Conservation (phyloP, 2,888 invertebrate species). For the Elysia crispata region DNA sequence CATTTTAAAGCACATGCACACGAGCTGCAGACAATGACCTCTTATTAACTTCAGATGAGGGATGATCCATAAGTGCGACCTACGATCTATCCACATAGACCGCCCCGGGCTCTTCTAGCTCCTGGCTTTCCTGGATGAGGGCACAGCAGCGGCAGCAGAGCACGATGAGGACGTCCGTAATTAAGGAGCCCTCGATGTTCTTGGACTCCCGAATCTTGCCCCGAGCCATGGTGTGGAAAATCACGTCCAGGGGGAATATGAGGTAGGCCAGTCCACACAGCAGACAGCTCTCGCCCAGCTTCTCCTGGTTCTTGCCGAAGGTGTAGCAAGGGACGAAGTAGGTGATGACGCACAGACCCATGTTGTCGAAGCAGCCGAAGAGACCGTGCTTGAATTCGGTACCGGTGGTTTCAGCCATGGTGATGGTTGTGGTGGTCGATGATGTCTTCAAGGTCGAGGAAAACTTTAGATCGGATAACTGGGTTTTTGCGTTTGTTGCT, state of each 20-base stretch:
- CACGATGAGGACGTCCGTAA: not conserved
- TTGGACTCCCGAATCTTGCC: slow-evolving; percentile 21
- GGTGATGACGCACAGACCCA: slow-evolving; percentile 70
- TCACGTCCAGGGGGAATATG: slow-evolving; percentile 65
- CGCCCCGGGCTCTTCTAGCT: not conserved
- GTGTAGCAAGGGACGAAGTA: slow-evolving; percentile 74
- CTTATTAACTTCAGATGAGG: not conserved
- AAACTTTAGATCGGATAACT: no score
- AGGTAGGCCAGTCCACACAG: slow-evolving; percentile 70
- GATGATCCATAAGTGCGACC: not conserved
- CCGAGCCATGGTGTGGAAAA: slow-evolving; percentile 10
- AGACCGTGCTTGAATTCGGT: slow-evolving; percentile 70
- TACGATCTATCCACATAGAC: slow-evolving; percentile 6
- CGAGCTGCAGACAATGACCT: no score
- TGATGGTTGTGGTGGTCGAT: not conserved
- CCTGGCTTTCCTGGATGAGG: slow-evolving; percentile 27
- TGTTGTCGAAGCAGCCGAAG: slow-evolving; percentile 75
- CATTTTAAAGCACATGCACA: no score
- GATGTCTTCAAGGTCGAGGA: no score
- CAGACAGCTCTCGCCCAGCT: slow-evolving; percentile 72
- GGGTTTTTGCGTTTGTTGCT: no score
- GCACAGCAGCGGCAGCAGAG: slow-evolving; percentile 30
- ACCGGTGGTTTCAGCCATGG: not conserved
- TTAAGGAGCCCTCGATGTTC: slow-evolving; percentile 2
- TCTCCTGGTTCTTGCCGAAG: slow-evolving; percentile 74